Base-by-base conservation (phyloP, 2,113 vertebrate genomes). In the Thermophis baileyi region DNA sequence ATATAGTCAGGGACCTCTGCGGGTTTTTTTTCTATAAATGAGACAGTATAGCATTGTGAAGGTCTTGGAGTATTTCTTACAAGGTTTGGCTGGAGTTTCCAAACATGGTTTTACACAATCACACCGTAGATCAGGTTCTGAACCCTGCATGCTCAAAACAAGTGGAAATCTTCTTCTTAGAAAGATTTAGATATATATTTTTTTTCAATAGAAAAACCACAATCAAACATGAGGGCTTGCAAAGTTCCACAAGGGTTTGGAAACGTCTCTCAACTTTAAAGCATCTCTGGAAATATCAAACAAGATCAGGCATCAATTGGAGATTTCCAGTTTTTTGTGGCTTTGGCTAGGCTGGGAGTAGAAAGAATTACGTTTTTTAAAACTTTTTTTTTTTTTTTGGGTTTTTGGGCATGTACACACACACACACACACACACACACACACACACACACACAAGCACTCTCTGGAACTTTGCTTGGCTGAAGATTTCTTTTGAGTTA, bases 261-360 rank as follows among this genome's bases (percentile, higher is more conserved):
- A 57, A 85, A 90, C 89, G 27, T 46, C 44, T 96, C 95, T 94
- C 94, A 94, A 91, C 57, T 6, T 0, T 40, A 35, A 35, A 12
- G 87, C 20, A 0, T 0, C 69, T 69, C 93, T 95, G 96, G 95
- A 97, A 95, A 97, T 94, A 96, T 95, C 95, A 90, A 95, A 92
- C 53, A 88, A 94, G 94, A 93, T 95, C 95, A 96, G 92, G 94
- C 4, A 0, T 50, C 94, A 35, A 55, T 54, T 27, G 55, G 96
- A 90, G 0, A 95, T 94, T 95, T 96, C 94, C 95, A 96, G 87
- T 93, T 93, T 93, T 0, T 24, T 57, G 93, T 91, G 94, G 87
- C 92, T 94, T 96, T 90, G 95, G 94, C 94, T 93, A 91, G 95
- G 92, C 89, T 94, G 89, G 93, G 93, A 94, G 94, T 88, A 63